Evolutionary conservation across 1,140 invertebrate genomes (phyloP), one percentile per base, ranked within the genome.

Genomic region (Cydia splendana): DNA sequence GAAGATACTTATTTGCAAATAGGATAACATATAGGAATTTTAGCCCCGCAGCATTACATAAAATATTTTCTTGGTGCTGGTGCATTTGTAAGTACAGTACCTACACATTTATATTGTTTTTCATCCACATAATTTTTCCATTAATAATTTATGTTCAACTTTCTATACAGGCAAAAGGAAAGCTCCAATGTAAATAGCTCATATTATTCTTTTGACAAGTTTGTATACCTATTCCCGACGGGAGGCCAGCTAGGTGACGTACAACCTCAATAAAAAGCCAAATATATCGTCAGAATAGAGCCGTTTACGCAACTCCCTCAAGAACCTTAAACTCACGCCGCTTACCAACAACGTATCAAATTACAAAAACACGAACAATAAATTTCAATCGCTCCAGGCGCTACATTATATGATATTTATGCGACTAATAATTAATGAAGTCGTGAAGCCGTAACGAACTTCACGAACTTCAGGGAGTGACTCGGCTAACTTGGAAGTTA

Each of bases 401-500:
- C 34, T 77, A 51, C 53, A 48, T 69, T 75, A 48, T 30, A 38
- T 65, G 67, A 74, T 76, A 78, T 51, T 75, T 79, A 77, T 76
- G 77, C 67, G 74, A 28, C 34, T 75, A 75, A 75, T 75, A 75
- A 75, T 75, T 75, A 75, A 75, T 75, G 74, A 75, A 74, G 73
- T 20, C 42, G 48, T 74, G 48, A 74, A 51, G 67, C 67, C 67
- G 34, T 71, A 71, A 75, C 74, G 74, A 75, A 75, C 73, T 74
- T 74, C 73, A 57, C 73, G 75, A 79, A 77, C 79, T 84, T 76
- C 81, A 78, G 78, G 77, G 75, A 80, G 76, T 79, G 79, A 76
- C 78, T 77, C 24, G 78, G 71, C 77, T 83, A 87, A 87, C 79
- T 86, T 81, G 67, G 65, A 76, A 77, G 75, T 78, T 80, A 78